Evolutionary conservation across 2,888 invertebrate species (phyloP), one percentile per base, ranked within the genome.

Genomic region (Omphaloscelis lunosa): DNA sequence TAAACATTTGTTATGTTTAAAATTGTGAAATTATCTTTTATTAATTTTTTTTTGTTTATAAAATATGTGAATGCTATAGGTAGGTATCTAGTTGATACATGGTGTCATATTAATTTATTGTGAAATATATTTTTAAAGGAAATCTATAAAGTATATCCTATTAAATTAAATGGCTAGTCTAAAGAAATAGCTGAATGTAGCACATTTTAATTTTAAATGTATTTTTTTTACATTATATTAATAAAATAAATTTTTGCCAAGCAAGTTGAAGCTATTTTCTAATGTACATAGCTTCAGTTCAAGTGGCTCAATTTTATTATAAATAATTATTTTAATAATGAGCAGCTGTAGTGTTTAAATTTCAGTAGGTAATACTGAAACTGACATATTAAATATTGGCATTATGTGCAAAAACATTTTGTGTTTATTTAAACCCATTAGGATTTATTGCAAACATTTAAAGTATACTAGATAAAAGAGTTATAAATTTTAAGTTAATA

Each of bases 331-430:
- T 15, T 41, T 20, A 73, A 53, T 12, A 45, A n/a, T 48, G 34
- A 68, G 51, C 41, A 67, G 41, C 23, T 73, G 41, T 74, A 67
- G 51, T 61, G n/a, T 72, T 23, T 41, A 45, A 58, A 65, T 76
- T 41, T 51, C 61, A 51, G 70, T 48, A 67, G 65, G 20, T 66
- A 66, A 66, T 75, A 70, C 66, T 80, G 63, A 72, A 77, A 77
- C 65, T 81, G 70, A 73, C n/a, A n/a, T 76, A 80, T 71, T 63
- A 84, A 82, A 80, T 80, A 80, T 75, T 75, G 75, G 20, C 65
- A 75, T 68, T 75, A 75, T 56, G 75, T 81, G 76, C 29, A 81
- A 81, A 80, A 11, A 4, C 20, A 45, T 75, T 63, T 58, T 79
- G 69, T 75, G 17, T 62, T 80, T 51, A 59, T 34, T 69, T 53